Conservation (phyloP, 1,140 invertebrate species). For the Neocloeon triangulifer region DNA sequence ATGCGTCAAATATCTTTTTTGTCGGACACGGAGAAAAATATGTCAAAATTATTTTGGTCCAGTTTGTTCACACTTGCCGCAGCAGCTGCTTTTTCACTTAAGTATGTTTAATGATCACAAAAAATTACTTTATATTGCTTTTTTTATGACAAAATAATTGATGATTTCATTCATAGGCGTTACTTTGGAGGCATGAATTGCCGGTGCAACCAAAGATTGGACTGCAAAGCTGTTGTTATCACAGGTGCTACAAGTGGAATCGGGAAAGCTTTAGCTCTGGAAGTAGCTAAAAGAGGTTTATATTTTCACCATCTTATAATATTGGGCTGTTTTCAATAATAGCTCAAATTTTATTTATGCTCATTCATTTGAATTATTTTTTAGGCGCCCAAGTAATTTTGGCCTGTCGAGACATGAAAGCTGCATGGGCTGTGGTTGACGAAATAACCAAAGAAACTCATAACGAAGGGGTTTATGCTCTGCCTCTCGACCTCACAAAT, state of each 20-base stretch:
- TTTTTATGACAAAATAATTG: no score
- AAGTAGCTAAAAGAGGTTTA: slow-evolving; percentile 17
- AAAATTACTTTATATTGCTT: no score
- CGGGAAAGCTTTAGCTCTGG: slow-evolving; percentile 26
- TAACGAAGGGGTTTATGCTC: slow-evolving; percentile 13
- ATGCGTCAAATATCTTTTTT: no score
- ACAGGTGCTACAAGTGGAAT: slow-evolving; percentile 35
- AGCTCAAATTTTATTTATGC: not conserved
- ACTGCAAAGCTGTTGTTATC: slow-evolving; percentile 29
- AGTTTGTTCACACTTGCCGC: no score
- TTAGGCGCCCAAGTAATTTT: slow-evolving; percentile 24
- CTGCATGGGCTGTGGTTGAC: slow-evolving; percentile 17
- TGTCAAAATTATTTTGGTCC: no score
- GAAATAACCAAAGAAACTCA: slow-evolving; percentile 17
- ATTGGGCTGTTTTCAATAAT: not conserved
- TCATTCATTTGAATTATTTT: slow-evolving; percentile 8
- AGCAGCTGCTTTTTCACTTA: no score
- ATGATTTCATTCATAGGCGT: no score
- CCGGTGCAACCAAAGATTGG: slow-evolving; percentile 9
- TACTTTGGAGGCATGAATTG: slow-evolving; percentile 13
- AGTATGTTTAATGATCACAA: no score
- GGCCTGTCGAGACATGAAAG: slow-evolving; percentile 24
- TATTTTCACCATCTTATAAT: not conserved
- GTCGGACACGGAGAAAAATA: no score
- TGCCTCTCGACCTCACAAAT: slow-evolving; percentile 14